phyloP scores from a whole-genome alignment of 2,797 vertebrate species.

The Aulostomus chinensis region DNA sequence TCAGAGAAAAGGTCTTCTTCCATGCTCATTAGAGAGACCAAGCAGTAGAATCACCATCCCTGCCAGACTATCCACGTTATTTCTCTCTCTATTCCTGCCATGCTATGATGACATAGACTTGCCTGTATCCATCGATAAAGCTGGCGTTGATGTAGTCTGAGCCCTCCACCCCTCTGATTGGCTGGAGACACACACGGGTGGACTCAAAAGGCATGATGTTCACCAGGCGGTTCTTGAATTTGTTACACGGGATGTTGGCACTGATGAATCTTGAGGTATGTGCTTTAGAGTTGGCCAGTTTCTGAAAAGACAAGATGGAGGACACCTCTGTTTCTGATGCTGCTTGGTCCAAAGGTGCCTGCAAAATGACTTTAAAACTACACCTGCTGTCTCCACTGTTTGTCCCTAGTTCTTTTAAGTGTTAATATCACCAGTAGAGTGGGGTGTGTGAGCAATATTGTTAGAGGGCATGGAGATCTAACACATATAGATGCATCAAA shows the following conservation, averaged over 20 bases:
- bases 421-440: slow-evolving; percentile 1
- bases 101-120: too few relatives aligned
- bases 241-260: slow-evolving; percentile 96
- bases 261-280: slow-evolving; percentile 96
- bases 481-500: slow-evolving; percentile 7
- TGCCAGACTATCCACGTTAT: too few relatives aligned
- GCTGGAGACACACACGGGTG: slow-evolving; percentile 92
- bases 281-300: slow-evolving; percentile 92
- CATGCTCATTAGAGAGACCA: slow-evolving; percentile 25
- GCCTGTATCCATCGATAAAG: slow-evolving; percentile 97
- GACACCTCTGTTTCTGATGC: too few relatives aligned
- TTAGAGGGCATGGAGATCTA: slow-evolving; percentile 5
- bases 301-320: slow-evolving; percentile 38
- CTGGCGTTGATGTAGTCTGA: slow-evolving; percentile 98
- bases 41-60: too few relatives aligned
- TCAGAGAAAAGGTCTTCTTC: slow-evolving; percentile 23
- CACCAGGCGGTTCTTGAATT: slow-evolving; percentile 96
- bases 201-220: slow-evolving; percentile 97
- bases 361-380: too few relatives aligned
- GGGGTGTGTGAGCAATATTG: slow-evolving; percentile 6
- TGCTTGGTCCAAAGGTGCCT: too few relatives aligned
- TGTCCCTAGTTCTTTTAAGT: slow-evolving; percentile 28
- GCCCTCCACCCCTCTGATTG: slow-evolving; percentile 94
- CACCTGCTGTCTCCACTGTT: too few relatives aligned
- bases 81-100: too few relatives aligned